Percentiles rank a stretch among this genome's conserved stretches.
Conservation (phyloP, 2,113 vertebrate genomes). For the Ciconia stormi region DNA sequence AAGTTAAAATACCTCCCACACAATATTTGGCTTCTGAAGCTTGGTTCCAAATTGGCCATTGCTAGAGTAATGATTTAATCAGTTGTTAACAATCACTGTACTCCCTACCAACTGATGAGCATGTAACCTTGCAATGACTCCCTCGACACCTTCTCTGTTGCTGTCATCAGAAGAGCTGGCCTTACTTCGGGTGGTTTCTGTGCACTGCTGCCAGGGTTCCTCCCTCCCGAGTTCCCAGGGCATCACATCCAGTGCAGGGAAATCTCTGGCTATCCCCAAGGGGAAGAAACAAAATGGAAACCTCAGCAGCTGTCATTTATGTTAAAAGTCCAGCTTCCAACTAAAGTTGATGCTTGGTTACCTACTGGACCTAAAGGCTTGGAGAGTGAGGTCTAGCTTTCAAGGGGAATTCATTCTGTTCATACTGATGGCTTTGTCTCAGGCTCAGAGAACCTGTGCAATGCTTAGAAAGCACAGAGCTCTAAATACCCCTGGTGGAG, state of each 20-base stretch:
- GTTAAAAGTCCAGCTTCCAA: not conserved
- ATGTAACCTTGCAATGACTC: not conserved
- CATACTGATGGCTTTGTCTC: not conserved
- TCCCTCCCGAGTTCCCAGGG: not conserved
- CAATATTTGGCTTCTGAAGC: slow-evolving; percentile 9
- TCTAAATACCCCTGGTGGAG: not conserved
- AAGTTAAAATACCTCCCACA: slow-evolving; percentile 40
- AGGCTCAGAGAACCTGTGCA: not conserved
- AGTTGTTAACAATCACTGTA: not conserved
- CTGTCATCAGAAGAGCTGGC: not conserved
- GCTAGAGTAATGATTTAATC: slow-evolving; percentile 43
- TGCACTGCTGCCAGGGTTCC: not conserved
- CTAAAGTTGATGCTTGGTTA: not conserved
- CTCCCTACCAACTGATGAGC: not conserved
- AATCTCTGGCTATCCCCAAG: not conserved
- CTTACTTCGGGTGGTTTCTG: not conserved
- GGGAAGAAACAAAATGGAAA: not conserved
- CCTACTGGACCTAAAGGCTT: not conserved
- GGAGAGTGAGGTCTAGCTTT: not conserved
- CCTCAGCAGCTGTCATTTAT: not conserved
- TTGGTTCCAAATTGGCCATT: slow-evolving; percentile 8
- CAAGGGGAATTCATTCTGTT: not conserved
- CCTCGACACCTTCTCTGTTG: not conserved
- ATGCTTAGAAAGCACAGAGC: not conserved
- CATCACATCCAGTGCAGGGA: not conserved